Conservation (phyloP, 2,797 vertebrate species). For the Girardinus metallicus region DNA sequence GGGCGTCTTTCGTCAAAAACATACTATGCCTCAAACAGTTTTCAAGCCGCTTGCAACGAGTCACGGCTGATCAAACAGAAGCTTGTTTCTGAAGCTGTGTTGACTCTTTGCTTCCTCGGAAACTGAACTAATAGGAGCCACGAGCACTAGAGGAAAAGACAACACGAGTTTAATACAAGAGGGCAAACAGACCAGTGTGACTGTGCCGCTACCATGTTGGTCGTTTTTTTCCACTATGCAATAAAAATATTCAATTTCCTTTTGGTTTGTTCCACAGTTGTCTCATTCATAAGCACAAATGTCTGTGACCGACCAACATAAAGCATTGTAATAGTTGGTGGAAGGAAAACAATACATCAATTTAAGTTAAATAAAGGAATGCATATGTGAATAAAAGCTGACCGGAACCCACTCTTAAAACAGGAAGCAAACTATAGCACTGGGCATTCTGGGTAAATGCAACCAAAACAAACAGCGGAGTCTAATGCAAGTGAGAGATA, state of each 20-base stretch:
- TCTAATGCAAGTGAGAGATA: no score
- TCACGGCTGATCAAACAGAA: conserved; percentile 43
- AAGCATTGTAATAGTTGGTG: not conserved
- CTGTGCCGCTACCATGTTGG: conserved; percentile 2
- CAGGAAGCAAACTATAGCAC: no score
- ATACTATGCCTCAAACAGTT: not conserved
- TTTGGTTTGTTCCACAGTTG: not conserved
- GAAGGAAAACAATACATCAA: not conserved
- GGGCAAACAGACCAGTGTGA: conserved; percentile 15
- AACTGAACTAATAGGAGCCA: conserved; percentile 33
- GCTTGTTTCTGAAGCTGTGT: conserved; percentile 41
- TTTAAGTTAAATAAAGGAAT: no score
- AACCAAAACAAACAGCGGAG: no score
- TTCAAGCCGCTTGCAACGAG: conserved; percentile 32
- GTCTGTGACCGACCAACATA: not conserved
- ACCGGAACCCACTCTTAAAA: no score
- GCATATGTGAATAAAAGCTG: no score
- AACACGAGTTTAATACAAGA: conserved; percentile 30
- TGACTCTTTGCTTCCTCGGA: conserved; percentile 40
- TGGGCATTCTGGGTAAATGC: no score
- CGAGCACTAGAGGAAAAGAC: conserved; percentile 15
- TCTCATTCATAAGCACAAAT: not conserved
- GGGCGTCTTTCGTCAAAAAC: conserved; percentile 22
- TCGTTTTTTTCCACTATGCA: not conserved
- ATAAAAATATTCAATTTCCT: not conserved